A percentile compares a stretch with the other conserved stretches of the same genome.
Evolutionary conservation across 1,140 invertebrate genomes (phyloP).

Genomic region (Eueides isabella): DNA sequence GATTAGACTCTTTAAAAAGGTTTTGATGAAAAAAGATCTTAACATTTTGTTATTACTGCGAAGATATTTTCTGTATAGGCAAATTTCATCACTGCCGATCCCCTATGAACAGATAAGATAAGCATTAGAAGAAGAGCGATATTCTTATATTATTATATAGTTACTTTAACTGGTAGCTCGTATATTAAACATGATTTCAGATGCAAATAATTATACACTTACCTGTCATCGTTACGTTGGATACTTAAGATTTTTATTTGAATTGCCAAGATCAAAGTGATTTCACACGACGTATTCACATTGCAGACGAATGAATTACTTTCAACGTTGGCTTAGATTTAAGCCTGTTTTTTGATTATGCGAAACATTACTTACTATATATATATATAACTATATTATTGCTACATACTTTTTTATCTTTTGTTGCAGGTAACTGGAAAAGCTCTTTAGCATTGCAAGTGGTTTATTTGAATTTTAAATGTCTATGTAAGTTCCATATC

Average conservation of each 20-base stretch:
- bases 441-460: slow-evolving; percentile 23
- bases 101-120: too few relatives aligned
- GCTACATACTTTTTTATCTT: slow-evolving; percentile 26
- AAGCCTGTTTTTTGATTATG: slow-evolving; percentile 16
- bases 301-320: slow-evolving; percentile 31
- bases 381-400: slow-evolving; percentile 13
- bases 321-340: slow-evolving; percentile 19
- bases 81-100: too few relatives aligned
- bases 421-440: slow-evolving; percentile 44
- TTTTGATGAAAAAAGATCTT: too few relatives aligned
- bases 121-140: too few relatives aligned
- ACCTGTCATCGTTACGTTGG: slow-evolving; percentile 19
- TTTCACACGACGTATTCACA: slow-evolving; percentile 32
- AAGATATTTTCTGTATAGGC: too few relatives aligned
- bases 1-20: too few relatives aligned
- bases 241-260: slow-evolving; percentile 30
- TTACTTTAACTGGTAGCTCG: background rate
- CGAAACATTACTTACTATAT: too few relatives aligned
- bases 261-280: slow-evolving; percentile 36
- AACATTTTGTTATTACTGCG: too few relatives aligned
- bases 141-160: background rate
- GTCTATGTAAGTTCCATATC: slow-evolving; percentile 16
- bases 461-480: slow-evolving; percentile 43
- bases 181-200: background rate
- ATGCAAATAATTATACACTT: slow-evolving; percentile 17